Base-by-base conservation (phyloP, 2,888 invertebrate genomes). In the Cerceris ruficornis region DNA sequence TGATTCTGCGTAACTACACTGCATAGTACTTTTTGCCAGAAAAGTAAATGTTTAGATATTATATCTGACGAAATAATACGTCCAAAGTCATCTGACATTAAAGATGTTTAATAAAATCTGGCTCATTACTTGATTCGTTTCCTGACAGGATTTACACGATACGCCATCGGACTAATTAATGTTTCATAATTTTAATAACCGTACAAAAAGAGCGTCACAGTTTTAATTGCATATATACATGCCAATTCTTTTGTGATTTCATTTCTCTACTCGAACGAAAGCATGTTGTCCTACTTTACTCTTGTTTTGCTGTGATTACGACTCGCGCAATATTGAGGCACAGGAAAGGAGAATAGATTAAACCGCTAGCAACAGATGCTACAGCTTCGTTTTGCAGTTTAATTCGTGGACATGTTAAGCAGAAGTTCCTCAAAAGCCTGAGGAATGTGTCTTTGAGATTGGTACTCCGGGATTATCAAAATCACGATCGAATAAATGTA, bases 341-440 rank as follows among this genome's bases (percentile, higher is more conserved):
- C 61, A 69, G 57, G 71, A 67, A 77, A 42, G 28, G 54, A 59
- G 75, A 74, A 85, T 80, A 82, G 84, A 80, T 84, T 84, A 84
- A 84, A 82, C 77, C 64, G 76, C 75, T 75, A 76, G 75, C 78
- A 84, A 84, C 84, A 85, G 84, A 84, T 84, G 84, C 85, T 68
- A 69, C 82, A 42, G 69, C 71, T 69, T 67, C 46, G 73, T 70
- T 77, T 80, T 74, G 82, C 82, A 82, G 77, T 82, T 84, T 84
- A 84, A 84, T 84, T 84, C 84, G 82, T 77, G 69, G 74, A 70
- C 77, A 75, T 71, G 85, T 80, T 82, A 82, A 85, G 74, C 81
- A 76, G 74, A 76, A 75, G 74, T 84, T 83, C 70, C 81, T 58
- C 67, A 76, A 62, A 74, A 72, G 58, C 67, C 55, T 43, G 54